Base-by-base conservation (phyloP, 2,888 invertebrate genomes). In the Helicoverpa assulta region DNA sequence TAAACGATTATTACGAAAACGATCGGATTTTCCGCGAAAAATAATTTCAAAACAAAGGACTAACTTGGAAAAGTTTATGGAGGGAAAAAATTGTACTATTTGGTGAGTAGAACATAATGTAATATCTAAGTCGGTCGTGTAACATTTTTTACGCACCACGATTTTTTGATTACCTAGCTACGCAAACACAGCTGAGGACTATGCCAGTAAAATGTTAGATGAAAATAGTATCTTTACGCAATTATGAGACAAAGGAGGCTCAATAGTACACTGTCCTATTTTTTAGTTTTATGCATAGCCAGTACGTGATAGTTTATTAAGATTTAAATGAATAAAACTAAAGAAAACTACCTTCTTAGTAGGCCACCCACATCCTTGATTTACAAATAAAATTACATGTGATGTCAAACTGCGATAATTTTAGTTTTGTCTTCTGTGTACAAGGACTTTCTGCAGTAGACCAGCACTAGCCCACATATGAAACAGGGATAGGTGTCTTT, bases 21-120 rank as follows among this genome's bases (percentile, higher is more conserved):
- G 72, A 73, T 64, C 70, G 47, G 19, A 78, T 80, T 78, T 84
- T 83, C 83, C 78, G 85, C 83, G 85, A 82, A 82, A 84, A 80
- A 70, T 72, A 70, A 73, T 82, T 73, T 73, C 72, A 37, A 73
- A 72, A 80, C 73, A 73, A 73, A 73, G 73, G 66, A 74, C 70
- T 68, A 70, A 57, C 62, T 78, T 67, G 54, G 61, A 57, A 66
- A 29, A 54, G 65, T 75, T 33, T 53, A 54, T 53, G 56, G 52
- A 66, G 51, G 65, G 54, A 53, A 61, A 67, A 47, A 50, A 52
- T 33, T 53, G 59, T 61, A 16, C 61, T 56, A 77, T 67, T 82
- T 75, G 78, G 83, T 83, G 69, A 83, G 83, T 83, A 69, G 59
- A 69, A 52, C 60, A 33, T 21, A 56, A 57, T 69, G 40, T 62